Base-by-base conservation (phyloP, 2,797 vertebrate genomes). In the Anguilla obscura region DNA sequence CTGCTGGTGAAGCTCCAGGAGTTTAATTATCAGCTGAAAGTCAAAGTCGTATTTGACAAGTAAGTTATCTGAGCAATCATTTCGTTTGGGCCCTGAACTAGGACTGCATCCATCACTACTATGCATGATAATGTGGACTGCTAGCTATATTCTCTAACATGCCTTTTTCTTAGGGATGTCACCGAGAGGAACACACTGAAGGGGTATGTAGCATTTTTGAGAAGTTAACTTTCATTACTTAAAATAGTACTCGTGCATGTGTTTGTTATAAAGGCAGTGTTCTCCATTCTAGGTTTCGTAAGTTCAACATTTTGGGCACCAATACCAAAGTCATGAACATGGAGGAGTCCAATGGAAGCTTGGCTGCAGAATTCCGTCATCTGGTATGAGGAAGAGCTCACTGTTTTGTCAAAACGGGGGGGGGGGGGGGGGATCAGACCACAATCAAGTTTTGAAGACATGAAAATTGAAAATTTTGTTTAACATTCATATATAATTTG, bases 291-390 rank as follows among this genome's bases (percentile, higher is more conserved):
- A 91, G 98, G 83, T 98, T 98, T 88, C 95, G 98, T n/a, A 98
- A 98, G 92, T 99, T 99, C 91, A 98, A 98, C 92, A 98, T 98
- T 92, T 92, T 99, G 94, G 98, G 98, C 85, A 98, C 98, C 0
- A 97, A 97, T 90, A 97, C 96, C 0, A 99, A 99, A 94, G 98
- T 99, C 16, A 99, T 99, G 98, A 99, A 99, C 94, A 98, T 99
- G 98, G 98, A 99, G 91, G 98, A 99, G 92, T 99, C 98, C 0
- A 99, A 99, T 27, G 98, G 98, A 84, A 98, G 97, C 88, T 92
- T 99, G 91, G 97, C 98, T 0, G 98, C 98, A 30, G 98, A 99
- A 36, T 87, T 66, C 56, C 89, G 89, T 30, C 91, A 92, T 90
- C 89, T 95, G 95, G 96, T 96, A 93, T 0, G 88, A 90, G 90